A percentile compares a stretch with the other conserved stretches of the same genome.
phyloP scores from a whole-genome alignment of 2,888 invertebrate species.

The Lasioglossum zephyrum region DNA sequence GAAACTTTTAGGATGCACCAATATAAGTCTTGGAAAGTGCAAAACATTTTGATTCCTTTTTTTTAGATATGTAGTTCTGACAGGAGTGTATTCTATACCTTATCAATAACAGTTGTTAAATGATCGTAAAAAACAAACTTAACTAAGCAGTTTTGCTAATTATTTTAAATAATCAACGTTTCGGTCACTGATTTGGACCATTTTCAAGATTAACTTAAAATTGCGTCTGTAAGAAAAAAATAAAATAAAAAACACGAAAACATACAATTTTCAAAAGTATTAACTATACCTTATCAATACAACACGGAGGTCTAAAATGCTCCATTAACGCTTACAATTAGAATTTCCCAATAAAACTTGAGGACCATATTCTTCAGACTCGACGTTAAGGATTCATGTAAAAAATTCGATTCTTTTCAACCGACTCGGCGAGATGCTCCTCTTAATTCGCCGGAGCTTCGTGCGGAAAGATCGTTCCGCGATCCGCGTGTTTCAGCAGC shows the following conservation, averaged over 20 bases:
- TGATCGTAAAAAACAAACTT: too few relatives aligned
- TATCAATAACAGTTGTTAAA: too few relatives aligned
- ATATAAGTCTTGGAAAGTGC: neutral
- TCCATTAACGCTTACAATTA: neutral
- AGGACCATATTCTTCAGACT: neutral
- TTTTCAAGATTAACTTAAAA: too few relatives aligned
- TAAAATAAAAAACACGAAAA: too few relatives aligned
- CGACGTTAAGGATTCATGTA: neutral
- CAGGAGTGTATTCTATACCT: too few relatives aligned
- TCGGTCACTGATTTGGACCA: too few relatives aligned
- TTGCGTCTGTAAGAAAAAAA: too few relatives aligned
- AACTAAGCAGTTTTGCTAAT: too few relatives aligned
- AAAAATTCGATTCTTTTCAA: neutral
- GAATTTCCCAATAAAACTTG: neutral
- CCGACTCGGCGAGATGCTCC: neutral
- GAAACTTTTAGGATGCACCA: neutral
- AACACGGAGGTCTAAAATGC: neutral
- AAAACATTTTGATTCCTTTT: neutral
- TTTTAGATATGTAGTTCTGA: neutral
- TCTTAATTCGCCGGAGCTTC: constrained; percentile 7
- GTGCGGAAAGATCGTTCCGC: constrained; percentile 37
- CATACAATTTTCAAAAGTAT: too few relatives aligned
- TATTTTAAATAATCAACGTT: too few relatives aligned
- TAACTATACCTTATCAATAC: neutral
- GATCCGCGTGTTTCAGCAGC: constrained; percentile 14